Evolutionary conservation across 2,113 vertebrate species (phyloP), one percentile per base, ranked within the genome.

Genomic region (Pterocles gutturalis): DNA sequence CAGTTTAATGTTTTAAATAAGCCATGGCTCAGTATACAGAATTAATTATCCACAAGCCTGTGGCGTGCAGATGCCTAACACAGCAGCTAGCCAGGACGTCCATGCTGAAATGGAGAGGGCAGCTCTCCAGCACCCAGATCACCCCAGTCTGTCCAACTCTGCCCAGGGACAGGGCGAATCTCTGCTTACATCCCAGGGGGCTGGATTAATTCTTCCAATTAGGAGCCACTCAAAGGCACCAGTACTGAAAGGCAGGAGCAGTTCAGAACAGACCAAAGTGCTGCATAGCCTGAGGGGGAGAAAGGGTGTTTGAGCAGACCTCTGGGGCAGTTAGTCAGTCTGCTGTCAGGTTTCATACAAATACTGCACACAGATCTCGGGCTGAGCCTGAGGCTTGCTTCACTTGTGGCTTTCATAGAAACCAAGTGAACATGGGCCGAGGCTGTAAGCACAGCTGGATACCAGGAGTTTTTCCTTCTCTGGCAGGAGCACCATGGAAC

Each of bases 21-120:
- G 65, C 26, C 55, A 62, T 2, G 10, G 53, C 24, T 93, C 43
- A 67, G 33, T 73, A 48, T 38, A 67, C 70, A 83, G 84, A 91
- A 86, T 91, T 94, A 91, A 86, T 91, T 94, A 82, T 96, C 93
- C 87, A 58, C 41, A 77, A 93, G 67, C 36, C 76, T 83, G 46
- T 41, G 62, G 60, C 76, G 43, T 54, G 28, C 51, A 79, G 66
- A 93, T 28, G 45, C 57, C 87, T 73, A 75, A 54, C 46, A 31
- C 25, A 82, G 49, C 53, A 71, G 28, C 41, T 61, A 78, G 46
- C 34, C 45, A 67, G 33, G 24, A 81, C 2, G 8, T 4, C 4
- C 45, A 58, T 7, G 46, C 36, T 34, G 48, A 67, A 90, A 75
- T 0, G 4, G 33, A 70, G 51, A 86, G 51, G 60, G 54, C 22